Evolutionary conservation across 2,888 invertebrate species (phyloP).

Genomic region (Arctia plantaginis): DNA sequence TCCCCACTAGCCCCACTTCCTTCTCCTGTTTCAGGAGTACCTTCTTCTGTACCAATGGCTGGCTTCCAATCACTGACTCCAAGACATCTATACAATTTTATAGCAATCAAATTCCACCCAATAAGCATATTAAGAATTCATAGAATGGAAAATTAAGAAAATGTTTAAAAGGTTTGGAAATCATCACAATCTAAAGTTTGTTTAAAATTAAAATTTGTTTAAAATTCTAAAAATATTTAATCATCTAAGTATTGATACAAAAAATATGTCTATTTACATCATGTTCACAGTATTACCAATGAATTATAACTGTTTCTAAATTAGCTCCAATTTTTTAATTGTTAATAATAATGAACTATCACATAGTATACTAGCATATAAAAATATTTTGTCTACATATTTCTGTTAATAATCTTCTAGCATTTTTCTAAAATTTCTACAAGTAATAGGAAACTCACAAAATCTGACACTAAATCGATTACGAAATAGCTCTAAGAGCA

Average conservation of each 20-base stretch:
- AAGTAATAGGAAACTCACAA: background rate
- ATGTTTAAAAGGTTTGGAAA: background rate
- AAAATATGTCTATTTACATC: background rate
- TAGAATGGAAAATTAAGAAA: background rate
- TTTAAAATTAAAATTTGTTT: background rate
- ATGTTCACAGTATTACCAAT: background rate
- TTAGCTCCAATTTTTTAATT: background rate
- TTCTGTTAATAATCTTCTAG: slow-evolving; percentile 1
- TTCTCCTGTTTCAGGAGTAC: slow-evolving; percentile 88
- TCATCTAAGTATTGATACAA: background rate
- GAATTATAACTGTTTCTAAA: background rate
- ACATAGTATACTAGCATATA: slow-evolving; percentile 1
- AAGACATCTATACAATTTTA: slow-evolving; percentile 67
- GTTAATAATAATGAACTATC: background rate
- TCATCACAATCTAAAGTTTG: background rate
- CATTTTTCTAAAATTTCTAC: slow-evolving; percentile 27
- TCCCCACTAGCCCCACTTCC: slow-evolving; percentile 95
- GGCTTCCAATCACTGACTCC: slow-evolving; percentile 87
- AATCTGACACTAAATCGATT: background rate
- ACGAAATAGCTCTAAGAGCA: slow-evolving; percentile 29
- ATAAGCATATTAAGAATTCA: background rate
- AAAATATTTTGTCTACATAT: background rate
- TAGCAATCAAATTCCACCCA: slow-evolving; percentile 2
- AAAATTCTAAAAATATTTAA: slow-evolving; percentile 4
- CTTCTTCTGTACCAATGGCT: slow-evolving; percentile 88